Evolutionary conservation across 2,113 vertebrate genomes (phyloP).

Genomic region (Anas platyrhynchos): DNA sequence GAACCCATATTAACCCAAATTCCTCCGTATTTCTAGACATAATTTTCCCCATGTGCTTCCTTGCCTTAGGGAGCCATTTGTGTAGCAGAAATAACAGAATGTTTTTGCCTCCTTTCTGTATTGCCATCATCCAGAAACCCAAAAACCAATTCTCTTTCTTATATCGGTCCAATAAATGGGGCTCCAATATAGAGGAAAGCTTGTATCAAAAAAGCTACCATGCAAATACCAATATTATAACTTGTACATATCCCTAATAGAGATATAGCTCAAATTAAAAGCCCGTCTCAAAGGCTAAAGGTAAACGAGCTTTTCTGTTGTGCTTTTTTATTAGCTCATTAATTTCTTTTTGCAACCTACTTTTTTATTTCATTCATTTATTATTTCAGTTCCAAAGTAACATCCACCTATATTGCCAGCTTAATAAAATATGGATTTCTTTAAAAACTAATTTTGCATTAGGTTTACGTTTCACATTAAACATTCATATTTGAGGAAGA

Average conservation of each 20-base stretch:
- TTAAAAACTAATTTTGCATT: constrained; percentile 28
- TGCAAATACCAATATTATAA: constrained; percentile 22
- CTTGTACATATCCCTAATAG: not conserved
- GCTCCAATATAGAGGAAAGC: not conserved
- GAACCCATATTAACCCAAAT: not conserved
- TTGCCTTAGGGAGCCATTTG: constrained; percentile 11
- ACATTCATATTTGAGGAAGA: constrained; percentile 26
- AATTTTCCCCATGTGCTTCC: not conserved
- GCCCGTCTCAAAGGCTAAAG: constrained; percentile 37
- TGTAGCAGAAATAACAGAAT: not conserved
- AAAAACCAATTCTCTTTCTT: constrained; percentile 5
- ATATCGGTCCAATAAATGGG: not conserved
- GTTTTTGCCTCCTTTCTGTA: not conserved
- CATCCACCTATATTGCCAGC: not conserved
- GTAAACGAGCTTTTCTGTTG: constrained; percentile 43
- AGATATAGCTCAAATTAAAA: constrained; percentile 58
- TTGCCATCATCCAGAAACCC: not conserved
- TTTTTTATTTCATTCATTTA: constrained; percentile 42
- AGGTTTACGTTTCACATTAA: constrained; percentile 33
- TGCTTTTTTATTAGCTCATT: constrained; percentile 59
- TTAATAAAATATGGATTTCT: constrained; percentile 3
- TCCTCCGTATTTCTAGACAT: not conserved
- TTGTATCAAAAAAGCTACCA: not conserved
- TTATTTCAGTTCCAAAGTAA: constrained; percentile 23
- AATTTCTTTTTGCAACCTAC: constrained; percentile 31